A percentile compares a stretch with the other conserved stretches of the same genome.
Conservation (phyloP, 2,113 vertebrate genomes). For the Cromileptes altivelis region DNA sequence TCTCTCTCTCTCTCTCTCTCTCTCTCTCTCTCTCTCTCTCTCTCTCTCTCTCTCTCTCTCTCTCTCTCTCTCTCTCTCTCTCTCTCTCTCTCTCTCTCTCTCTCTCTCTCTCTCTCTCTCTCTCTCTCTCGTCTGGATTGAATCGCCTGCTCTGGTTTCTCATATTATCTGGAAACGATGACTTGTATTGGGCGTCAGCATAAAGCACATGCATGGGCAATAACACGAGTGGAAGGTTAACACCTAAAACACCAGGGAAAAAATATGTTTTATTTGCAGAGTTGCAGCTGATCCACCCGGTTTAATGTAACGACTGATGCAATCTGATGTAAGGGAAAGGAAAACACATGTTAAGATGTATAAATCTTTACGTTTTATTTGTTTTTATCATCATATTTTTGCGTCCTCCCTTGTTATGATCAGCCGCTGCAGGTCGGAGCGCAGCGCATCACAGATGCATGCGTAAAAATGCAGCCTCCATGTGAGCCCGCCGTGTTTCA, state of each 20-base stretch:
- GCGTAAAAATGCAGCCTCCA: slow-evolving; percentile 46
- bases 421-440: slow-evolving; percentile 14
- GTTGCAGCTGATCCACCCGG: not conserved
- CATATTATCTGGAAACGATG: slow-evolving; percentile 46
- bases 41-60: slow-evolving; percentile 14
- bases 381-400: not conserved
- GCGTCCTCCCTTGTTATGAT: not conserved
- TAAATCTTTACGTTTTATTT: not conserved
- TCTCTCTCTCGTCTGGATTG: slow-evolving; percentile 23
- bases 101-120: not conserved
- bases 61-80: slow-evolving; percentile 1
- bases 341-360: not conserved
- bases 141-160: slow-evolving; percentile 48
- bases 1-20: not conserved
- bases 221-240: slow-evolving; percentile 4
- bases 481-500: slow-evolving; percentile 40
- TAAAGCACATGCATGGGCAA: slow-evolving; percentile 3
- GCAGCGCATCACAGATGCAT: slow-evolving; percentile 20
- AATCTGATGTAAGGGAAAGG: not conserved
- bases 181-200: slow-evolving; percentile 34
- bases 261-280: not conserved
- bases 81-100: not conserved
- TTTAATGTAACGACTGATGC: slow-evolving; percentile 14
- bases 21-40: slow-evolving; percentile 2
- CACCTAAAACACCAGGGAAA: not conserved